These are phyloP conservation scores for Dynastes hyllus DNA, from an alignment of 2,888 invertebrate species.

Conservation along the genomic window DNA sequence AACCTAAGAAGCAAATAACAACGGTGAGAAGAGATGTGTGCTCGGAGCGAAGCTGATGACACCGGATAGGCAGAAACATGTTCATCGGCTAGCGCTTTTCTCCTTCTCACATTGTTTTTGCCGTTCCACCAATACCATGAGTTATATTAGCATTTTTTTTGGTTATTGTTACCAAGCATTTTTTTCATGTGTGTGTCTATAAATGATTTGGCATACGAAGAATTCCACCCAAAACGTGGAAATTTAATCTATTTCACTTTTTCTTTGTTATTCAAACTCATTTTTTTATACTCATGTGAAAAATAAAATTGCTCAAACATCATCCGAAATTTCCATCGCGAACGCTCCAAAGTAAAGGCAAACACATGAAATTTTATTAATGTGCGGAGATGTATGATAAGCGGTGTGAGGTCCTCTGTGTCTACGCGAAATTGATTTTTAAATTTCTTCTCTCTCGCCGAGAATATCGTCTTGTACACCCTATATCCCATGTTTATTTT, in stretches of 20 bases:
- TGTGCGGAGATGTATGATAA: conserved; percentile 46
- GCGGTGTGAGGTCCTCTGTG: conserved; percentile 45
- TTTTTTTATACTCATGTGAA: conserved; percentile 5
- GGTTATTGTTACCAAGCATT: no score
- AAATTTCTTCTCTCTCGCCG: conserved; percentile 62
- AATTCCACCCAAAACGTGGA: no score
- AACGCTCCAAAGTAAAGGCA: conserved; percentile 42
- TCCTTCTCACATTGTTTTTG: no score
- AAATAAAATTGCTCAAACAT: conserved; percentile 34
- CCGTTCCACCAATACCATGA: no score
- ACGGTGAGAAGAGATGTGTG: no score
- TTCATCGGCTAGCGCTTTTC: no score
- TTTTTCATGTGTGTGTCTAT: no score
- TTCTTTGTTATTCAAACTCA: conserved; percentile 12
- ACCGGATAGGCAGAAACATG: no score
- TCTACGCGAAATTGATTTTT: conserved; percentile 64
- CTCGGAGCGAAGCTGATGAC: no score
- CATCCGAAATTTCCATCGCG: conserved; percentile 35
- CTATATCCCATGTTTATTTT: conserved; percentile 67
- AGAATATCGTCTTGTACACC: conserved; percentile 63
- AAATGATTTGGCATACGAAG: no score
- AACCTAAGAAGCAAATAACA: no score
- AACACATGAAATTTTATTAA: conserved; percentile 48
- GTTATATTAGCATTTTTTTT: no score
- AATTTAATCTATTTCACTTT: not conserved